Conservation (phyloP, 92 coral and sea anemone species). For the Muricea muricata region DNA sequence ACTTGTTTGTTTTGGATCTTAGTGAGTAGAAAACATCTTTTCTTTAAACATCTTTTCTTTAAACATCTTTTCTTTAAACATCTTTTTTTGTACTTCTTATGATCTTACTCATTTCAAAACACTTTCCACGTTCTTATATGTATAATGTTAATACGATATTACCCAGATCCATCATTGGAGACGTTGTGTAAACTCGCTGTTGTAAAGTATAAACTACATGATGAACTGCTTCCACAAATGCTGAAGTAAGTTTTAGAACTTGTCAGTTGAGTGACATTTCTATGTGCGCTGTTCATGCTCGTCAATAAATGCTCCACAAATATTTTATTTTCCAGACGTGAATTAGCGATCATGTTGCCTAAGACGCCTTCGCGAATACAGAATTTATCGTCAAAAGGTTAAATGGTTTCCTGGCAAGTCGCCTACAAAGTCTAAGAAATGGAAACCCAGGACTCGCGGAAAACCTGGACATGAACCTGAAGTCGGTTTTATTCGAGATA, state of each 20-base stretch:
- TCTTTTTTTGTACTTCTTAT: no score
- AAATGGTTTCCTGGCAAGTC: not conserved
- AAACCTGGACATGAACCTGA: not conserved
- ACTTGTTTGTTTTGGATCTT: slow-evolving; percentile 84
- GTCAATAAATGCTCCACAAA: not conserved
- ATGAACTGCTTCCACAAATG: slow-evolving; percentile 76
- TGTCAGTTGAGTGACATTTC: not conserved
- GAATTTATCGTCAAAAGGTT: slow-evolving; percentile 6
- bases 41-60: no score
- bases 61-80: no score
- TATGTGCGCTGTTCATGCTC: not conserved
- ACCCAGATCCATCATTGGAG: slow-evolving; percentile 82
- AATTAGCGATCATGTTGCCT: slow-evolving; percentile 2
- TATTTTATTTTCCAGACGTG: slow-evolving; percentile 3
- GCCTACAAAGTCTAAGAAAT: not conserved
- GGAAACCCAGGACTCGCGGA: not conserved
- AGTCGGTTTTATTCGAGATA: not conserved
- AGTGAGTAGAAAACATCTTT: slow-evolving; percentile 62
- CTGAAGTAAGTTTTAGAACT: slow-evolving; percentile 66
- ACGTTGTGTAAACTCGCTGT: slow-evolving; percentile 92
- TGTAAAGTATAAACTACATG: slow-evolving; percentile 76
- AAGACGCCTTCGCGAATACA: not conserved
- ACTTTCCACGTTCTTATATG: no score
- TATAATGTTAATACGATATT: not conserved
- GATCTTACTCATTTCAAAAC: no score